Conservation (phyloP, 1,140 invertebrate genomes). For the Asbolus verrucosus region DNA sequence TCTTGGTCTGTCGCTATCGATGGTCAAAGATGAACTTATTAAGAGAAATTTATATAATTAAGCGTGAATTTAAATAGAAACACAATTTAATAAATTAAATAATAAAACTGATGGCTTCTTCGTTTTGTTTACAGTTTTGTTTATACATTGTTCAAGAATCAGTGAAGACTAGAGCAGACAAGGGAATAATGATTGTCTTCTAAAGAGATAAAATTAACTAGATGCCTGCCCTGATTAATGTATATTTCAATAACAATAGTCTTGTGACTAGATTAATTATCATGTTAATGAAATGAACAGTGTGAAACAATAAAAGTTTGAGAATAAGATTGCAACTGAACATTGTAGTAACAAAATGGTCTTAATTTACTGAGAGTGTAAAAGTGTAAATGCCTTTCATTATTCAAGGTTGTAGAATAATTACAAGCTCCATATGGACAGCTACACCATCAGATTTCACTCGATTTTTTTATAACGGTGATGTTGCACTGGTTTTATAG, state of each 20-base stretch:
- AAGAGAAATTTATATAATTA: constrained; percentile 6
- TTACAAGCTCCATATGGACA: too few species aligned
- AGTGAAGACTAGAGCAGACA: constrained; percentile 19
- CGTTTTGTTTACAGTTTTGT: constrained; percentile 10
- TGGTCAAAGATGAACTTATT: too few species aligned
- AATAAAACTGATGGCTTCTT: background rate
- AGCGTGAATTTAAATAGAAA: too few species aligned
- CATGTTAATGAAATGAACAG: constrained; percentile 26
- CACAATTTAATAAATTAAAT: constrained; percentile 15
- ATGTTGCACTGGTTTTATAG: constrained; percentile 14
- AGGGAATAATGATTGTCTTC: constrained; percentile 29
- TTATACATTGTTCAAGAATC: constrained; percentile 18
- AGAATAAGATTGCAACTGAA: constrained; percentile 23
- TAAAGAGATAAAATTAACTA: constrained; percentile 38
- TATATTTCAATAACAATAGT: constrained; percentile 31
- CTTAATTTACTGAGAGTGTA: constrained; percentile 7
- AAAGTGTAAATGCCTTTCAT: background rate
- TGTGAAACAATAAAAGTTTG: constrained; percentile 21
- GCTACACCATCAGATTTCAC: too few species aligned
- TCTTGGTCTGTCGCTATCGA: too few species aligned
- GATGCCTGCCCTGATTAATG: constrained; percentile 30
- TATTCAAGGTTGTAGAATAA: background rate
- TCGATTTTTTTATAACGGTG: constrained; percentile 2
- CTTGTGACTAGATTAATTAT: constrained; percentile 34
- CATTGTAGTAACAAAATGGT: constrained; percentile 26